These are phyloP conservation scores for Brevipalpus yothersi DNA, from an alignment of 1,140 invertebrate species.

Conservation along the genomic window DNA sequence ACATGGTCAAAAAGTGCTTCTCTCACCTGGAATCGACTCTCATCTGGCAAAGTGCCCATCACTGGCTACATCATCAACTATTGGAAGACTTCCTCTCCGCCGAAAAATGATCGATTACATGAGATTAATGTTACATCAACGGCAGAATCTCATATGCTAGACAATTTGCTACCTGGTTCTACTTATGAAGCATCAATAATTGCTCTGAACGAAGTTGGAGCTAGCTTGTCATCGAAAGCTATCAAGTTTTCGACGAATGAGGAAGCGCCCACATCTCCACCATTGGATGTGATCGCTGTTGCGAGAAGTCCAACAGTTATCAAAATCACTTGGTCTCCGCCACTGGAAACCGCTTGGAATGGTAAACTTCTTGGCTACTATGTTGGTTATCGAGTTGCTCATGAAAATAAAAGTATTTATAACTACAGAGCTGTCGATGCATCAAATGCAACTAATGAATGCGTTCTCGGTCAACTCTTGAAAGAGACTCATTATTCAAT, in stretches of 20 bases:
- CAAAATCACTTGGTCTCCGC: conserved; percentile 78
- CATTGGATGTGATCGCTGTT: conserved; percentile 47
- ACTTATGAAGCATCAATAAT: conserved; percentile 20
- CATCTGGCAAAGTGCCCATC: conserved; percentile 77
- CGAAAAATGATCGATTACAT: conserved; percentile 9
- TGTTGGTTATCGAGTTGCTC: conserved; percentile 48
- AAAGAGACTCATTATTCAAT: conserved; percentile 15
- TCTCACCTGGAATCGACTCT: conserved; percentile 71
- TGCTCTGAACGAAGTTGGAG: conserved; percentile 25
- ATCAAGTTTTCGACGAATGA: conserved; percentile 53
- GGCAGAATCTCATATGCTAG: conserved; percentile 16
- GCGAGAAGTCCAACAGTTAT: conserved; percentile 74
- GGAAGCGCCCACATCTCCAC: conserved; percentile 30
- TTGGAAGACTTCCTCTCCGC: conserved; percentile 39
- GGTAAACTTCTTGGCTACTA: conserved; percentile 64
- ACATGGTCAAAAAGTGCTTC: conserved; percentile 71
- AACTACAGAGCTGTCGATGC: conserved; percentile 16
- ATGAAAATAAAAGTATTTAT: neutral
- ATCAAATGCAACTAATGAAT: conserved; percentile 7
- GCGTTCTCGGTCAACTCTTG: conserved; percentile 11
- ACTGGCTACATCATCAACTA: conserved; percentile 67
- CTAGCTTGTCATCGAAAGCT: conserved; percentile 58
- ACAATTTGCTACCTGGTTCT: conserved; percentile 20
- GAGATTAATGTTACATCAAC: conserved; percentile 13
- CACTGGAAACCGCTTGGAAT: conserved; percentile 64